phyloP scores from a whole-genome alignment of 2,797 vertebrate genomes.

The Cryptoprocta ferox region DNA sequence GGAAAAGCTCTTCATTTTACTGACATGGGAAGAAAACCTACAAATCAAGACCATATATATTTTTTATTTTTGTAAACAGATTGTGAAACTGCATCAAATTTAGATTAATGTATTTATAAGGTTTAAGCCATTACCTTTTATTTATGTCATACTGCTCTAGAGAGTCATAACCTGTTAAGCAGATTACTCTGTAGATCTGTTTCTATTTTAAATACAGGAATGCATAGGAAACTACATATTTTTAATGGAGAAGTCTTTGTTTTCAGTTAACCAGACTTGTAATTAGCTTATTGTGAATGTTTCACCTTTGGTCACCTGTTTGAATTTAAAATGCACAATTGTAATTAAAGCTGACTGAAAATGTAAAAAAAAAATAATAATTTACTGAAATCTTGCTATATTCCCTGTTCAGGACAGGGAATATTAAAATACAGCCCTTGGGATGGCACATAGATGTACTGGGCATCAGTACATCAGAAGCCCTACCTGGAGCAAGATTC shows the following conservation, averaged over 20 bases:
- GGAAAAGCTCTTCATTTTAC: slow-evolving; percentile 35
- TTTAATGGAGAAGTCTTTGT: neutral
- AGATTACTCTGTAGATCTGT: neutral
- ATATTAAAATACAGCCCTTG: neutral
- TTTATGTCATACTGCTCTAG: neutral
- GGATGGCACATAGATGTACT: neutral
- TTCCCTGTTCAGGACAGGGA: neutral
- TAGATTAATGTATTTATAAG: neutral
- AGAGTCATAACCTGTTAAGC: neutral
- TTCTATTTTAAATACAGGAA: neutral
- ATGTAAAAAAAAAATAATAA: neutral
- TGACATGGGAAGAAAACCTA: neutral
- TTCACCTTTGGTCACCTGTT: neutral
- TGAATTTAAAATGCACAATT: neutral
- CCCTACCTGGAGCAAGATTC: neutral
- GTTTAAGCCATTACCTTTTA: neutral
- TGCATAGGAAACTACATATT: neutral
- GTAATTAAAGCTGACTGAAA: neutral
- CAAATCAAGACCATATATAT: neutral
- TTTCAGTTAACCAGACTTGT: neutral
- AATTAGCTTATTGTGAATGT: neutral
- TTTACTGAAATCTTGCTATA: neutral
- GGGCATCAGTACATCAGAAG: too few species aligned
- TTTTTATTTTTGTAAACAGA: neutral
- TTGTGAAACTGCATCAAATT: neutral